Base-by-base conservation (phyloP, 1,140 invertebrate genomes). In the Aphelinus certus region DNA sequence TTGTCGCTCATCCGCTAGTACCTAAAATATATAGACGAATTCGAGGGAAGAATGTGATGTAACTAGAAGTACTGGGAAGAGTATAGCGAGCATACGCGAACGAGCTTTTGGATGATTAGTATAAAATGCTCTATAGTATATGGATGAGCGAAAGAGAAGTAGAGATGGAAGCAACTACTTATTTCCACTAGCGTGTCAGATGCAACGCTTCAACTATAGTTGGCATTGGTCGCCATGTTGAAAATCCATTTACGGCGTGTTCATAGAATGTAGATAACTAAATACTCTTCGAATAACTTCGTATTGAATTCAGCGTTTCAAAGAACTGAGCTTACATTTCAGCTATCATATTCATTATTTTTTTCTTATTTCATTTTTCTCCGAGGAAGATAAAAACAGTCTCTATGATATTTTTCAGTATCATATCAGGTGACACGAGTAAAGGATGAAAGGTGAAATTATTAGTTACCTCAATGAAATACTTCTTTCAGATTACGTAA, bases 1-100 rank as follows among this genome's bases (percentile, higher is more conserved):
- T 73, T 76, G 76, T 76, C 78, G 77, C 76, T 81, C 76, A 78
- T 80, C 78, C 81, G 73, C 75, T 75, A 65, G 79, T 83, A 84
- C 64, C 83, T 83, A 81, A 84, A 82, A 67, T 84, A 82, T 78
- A 83, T 84, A 83, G 78, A 78, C 46, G 57, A 7, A n/a, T 48
- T 26, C 58, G 60, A 46, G 68, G 68, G 67, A 75, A 80, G 81
- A 77, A 80, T 80, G 80, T 88, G 85, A 88, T 86, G 85, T 86
- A 86, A 88, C 84, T 84, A 84, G 80, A 81, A 79, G 78, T 78
- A 75, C 75, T 83, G 76, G 85, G 84, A 81, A 81, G 76, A 79
- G 69, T 72, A 26, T 26, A 26, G 80, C 85, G 85, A 85, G 64
- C 46, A 26, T 56, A 42, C n/a, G 81, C 82, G 84, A 85, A 66